Conservation (phyloP, 2,113 vertebrate species). For the Sminthopsis crassicaudata region DNA sequence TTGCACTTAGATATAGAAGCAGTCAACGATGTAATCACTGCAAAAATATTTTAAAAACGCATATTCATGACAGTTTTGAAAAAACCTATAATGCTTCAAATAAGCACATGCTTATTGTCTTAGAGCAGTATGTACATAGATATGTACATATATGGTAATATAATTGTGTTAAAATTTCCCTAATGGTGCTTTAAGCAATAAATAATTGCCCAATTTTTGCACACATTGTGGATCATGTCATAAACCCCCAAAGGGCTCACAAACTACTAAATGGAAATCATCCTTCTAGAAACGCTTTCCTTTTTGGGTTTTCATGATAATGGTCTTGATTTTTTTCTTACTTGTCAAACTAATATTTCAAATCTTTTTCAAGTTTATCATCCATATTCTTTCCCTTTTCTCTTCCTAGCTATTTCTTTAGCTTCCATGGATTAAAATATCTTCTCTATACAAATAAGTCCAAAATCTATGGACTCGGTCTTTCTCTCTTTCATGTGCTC, state of each 20-base stretch:
- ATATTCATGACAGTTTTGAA: too few relatives aligned
- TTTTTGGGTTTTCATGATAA: not conserved
- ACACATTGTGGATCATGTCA: not conserved
- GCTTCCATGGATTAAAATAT: too few relatives aligned
- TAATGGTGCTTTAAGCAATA: too few relatives aligned
- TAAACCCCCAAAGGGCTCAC: not conserved
- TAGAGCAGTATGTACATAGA: not conserved
- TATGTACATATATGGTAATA: too few relatives aligned
- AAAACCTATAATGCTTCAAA: too few relatives aligned
- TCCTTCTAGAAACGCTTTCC: not conserved
- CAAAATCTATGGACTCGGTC: too few relatives aligned
- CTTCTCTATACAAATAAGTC: too few relatives aligned
- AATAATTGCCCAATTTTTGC: too few relatives aligned
- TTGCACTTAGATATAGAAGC: not conserved
- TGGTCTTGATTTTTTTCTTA: not conserved
- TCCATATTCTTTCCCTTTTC: too few relatives aligned
- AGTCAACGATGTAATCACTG: not conserved
- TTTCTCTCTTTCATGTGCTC: not conserved
- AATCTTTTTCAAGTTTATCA: not conserved
- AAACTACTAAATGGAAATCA: not conserved
- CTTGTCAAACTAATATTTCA: not conserved
- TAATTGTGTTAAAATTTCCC: not conserved
- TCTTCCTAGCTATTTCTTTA: too few relatives aligned
- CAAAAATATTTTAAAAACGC: not conserved
- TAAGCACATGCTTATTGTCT: too few relatives aligned